phyloP scores from a whole-genome alignment of 2,888 invertebrate genomes.

The Protophormia terraenovae region DNA sequence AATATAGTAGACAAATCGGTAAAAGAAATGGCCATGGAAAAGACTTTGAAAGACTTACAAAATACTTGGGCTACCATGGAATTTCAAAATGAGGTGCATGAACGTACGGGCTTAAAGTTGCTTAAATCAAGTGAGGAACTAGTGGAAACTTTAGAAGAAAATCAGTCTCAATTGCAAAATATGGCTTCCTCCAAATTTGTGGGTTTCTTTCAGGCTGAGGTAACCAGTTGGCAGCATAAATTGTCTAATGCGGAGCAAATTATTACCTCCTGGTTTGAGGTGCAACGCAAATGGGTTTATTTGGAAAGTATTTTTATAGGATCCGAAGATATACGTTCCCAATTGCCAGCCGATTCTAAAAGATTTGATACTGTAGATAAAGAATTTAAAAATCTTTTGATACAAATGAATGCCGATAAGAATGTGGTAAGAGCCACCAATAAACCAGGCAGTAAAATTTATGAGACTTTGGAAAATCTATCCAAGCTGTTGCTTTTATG shows the following conservation, averaged over 20 bases:
- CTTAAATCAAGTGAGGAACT: conserved; percentile 92
- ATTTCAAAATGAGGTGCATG: conserved; percentile 90
- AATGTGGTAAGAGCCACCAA: conserved; percentile 94
- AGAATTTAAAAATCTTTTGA: conserved; percentile 87
- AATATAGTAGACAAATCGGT: conserved; percentile 97
- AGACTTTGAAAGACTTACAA: conserved; percentile 92
- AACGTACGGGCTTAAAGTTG: conserved; percentile 89
- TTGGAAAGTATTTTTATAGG: conserved; percentile 97
- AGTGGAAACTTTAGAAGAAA: conserved; percentile 96
- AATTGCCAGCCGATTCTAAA: conserved; percentile 94
- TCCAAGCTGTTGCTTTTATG: conserved; percentile 89
- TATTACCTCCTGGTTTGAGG: conserved; percentile 91
- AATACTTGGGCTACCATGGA: conserved; percentile 91
- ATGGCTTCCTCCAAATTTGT: conserved; percentile 97
- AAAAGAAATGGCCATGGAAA: conserved; percentile 98
- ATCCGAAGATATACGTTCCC: conserved; percentile 95
- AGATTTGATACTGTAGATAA: conserved; percentile 93
- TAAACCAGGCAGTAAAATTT: conserved; percentile 86
- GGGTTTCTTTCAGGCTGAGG: conserved; percentile 91
- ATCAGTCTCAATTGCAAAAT: conserved; percentile 96
- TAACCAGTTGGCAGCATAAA: conserved; percentile 93
- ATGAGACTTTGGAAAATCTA: conserved; percentile 89
- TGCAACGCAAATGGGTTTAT: conserved; percentile 96
- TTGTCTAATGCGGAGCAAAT: conserved; percentile 94
- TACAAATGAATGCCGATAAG: conserved; percentile 87